phyloP scores from a whole-genome alignment of 2,888 invertebrate species.

The Pyrocoelia pectoralis region DNA sequence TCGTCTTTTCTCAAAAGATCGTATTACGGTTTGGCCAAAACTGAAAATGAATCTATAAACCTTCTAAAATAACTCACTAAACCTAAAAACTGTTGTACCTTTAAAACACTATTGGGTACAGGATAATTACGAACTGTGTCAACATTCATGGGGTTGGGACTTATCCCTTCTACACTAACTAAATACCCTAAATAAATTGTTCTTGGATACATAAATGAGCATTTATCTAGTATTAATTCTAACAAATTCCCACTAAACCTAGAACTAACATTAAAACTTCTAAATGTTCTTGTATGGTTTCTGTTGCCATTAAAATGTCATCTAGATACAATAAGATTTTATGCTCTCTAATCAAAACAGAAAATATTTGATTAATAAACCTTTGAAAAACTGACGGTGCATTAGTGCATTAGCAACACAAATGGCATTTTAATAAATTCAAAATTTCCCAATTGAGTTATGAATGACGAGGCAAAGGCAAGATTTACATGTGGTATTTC shows the following conservation, averaged over 20 bases:
- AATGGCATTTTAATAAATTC: constrained; percentile 40
- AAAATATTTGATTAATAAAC: constrained; percentile 13
- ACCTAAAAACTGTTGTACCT: constrained; percentile 39
- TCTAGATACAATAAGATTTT: constrained; percentile 31
- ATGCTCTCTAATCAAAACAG: background rate
- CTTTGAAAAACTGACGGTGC: too few species aligned
- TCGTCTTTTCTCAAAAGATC: constrained; percentile 36
- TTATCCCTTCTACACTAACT: constrained; percentile 39
- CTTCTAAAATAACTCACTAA: constrained; percentile 44
- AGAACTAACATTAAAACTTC: constrained; percentile 1
- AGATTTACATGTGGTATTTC: too few species aligned
- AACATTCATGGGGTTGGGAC: background rate
- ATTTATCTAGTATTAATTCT: constrained; percentile 29
- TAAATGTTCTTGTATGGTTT: constrained; percentile 23
- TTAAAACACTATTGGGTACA: constrained; percentile 11
- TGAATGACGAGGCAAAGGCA: constrained; percentile 40
- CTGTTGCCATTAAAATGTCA: constrained; percentile 37
- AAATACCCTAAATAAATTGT: constrained; percentile 49
- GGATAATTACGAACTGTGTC: background rate
- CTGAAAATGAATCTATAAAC: constrained; percentile 42
- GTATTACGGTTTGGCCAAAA: constrained; percentile 38
- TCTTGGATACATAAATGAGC: constrained; percentile 42
- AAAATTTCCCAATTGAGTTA: constrained; percentile 41
- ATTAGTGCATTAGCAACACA: too few species aligned
- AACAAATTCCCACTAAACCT: background rate